Conservation (phyloP, 2,888 invertebrate species). For the Cremastinae sp. region DNA sequence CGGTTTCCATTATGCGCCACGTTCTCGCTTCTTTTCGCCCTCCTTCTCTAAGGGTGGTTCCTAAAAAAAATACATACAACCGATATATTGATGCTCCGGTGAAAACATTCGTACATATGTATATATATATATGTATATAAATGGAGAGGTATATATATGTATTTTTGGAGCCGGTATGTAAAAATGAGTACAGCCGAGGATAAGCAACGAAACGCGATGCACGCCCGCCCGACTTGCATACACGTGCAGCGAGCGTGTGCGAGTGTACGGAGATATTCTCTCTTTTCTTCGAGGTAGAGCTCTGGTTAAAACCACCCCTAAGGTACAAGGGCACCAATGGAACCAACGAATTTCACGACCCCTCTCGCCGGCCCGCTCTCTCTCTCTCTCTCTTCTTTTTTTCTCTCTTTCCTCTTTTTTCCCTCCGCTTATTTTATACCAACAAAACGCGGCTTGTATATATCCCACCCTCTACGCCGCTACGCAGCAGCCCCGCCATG, state of each 20-base stretch:
- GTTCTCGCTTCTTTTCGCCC: constrained; percentile 65
- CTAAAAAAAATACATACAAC: constrained; percentile 1
- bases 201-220: constrained; percentile 44
- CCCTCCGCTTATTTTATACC: constrained; percentile 52
- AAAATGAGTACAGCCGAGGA: constrained; percentile 42
- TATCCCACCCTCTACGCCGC: constrained; percentile 50
- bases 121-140: constrained; percentile 59
- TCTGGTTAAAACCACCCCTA: constrained; percentile 78
- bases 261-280: constrained; percentile 57
- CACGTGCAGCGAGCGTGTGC: constrained; percentile 2
- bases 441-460: constrained; percentile 46
- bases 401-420: constrained; percentile 25
- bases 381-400: constrained; percentile 26
- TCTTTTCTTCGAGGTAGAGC: constrained; percentile 76
- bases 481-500: constrained; percentile 55
- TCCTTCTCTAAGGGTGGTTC: constrained; percentile 67
- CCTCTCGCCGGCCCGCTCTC: constrained; percentile 56
- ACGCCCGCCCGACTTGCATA: constrained; percentile 32
- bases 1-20: constrained; percentile 75
- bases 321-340: constrained; percentile 74
- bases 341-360: constrained; percentile 67
- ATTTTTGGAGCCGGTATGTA: constrained; percentile 20
- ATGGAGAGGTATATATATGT: too few relatives aligned
- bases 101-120: constrained; percentile 39
- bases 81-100: too few relatives aligned